These are phyloP conservation scores for Stichopus horrens DNA, from an alignment of 53 echinoderm and acorn worm genomes.

Conservation along the genomic window DNA sequence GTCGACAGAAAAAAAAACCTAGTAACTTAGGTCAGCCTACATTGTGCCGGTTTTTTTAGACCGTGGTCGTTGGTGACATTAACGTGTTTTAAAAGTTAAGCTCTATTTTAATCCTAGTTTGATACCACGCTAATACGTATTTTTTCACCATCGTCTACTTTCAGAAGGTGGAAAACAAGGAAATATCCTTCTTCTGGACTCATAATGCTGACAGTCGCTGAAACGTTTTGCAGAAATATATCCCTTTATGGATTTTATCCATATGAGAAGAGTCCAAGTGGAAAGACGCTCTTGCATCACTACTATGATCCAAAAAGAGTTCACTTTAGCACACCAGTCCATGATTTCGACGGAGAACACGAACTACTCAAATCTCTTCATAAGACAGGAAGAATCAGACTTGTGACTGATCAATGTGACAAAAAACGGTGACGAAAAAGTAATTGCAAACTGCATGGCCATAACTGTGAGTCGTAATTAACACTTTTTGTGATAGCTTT, in stretches of 20 bases:
- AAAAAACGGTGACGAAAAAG: too few relatives aligned
- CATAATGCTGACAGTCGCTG: neutral
- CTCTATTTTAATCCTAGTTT: too few relatives aligned
- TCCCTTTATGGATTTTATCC: conserved; percentile 44
- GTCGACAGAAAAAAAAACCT: too few relatives aligned
- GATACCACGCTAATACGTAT: neutral
- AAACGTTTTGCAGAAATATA: conserved; percentile 12
- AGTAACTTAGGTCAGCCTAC: too few relatives aligned
- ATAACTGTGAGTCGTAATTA: too few relatives aligned
- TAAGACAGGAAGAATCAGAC: neutral
- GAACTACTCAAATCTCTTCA: neutral
- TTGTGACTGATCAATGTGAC: neutral
- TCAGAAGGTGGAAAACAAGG: neutral
- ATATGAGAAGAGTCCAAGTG: neutral
- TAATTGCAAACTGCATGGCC: too few relatives aligned
- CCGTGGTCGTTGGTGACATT: too few relatives aligned
- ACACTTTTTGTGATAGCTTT: too few relatives aligned
- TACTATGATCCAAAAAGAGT: neutral
- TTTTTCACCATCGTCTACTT: neutral
- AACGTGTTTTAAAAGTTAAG: too few relatives aligned
- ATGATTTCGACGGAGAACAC: neutral
- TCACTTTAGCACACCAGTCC: conserved; percentile 13
- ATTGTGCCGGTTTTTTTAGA: too few relatives aligned
- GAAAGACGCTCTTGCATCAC: conserved; percentile 11
- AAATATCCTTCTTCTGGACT: conserved; percentile 16